A percentile compares a stretch with the other conserved stretches of the same genome.
Conservation (phyloP, 2,113 vertebrate genomes). For the Ranitomeya imitator region DNA sequence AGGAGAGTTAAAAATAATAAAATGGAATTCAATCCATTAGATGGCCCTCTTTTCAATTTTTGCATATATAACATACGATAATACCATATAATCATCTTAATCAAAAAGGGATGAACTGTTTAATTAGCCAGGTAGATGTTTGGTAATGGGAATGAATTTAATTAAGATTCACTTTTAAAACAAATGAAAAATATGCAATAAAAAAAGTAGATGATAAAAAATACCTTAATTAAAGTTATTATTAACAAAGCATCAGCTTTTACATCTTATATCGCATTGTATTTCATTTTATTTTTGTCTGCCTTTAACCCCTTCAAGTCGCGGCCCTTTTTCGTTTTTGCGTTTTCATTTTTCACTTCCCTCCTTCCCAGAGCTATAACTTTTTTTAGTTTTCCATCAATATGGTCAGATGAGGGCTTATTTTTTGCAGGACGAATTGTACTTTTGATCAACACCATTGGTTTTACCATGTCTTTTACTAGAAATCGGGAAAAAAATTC, state of each 20-base stretch:
- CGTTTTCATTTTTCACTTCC: too few species aligned
- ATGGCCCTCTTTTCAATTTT: background rate
- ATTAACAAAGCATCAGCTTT: constrained; percentile 30
- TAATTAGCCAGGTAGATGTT: constrained; percentile 40
- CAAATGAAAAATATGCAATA: constrained; percentile 45
- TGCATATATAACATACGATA: background rate
- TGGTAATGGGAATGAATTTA: background rate
- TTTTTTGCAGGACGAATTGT: too few species aligned
- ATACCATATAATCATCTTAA: constrained; percentile 14
- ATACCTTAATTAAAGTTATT: constrained; percentile 30
- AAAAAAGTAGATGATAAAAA: constrained; percentile 1
- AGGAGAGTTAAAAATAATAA: background rate
- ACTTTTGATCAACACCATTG: too few species aligned
- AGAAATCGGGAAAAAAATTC: too few species aligned
- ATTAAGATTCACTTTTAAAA: constrained; percentile 31
- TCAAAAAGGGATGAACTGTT: constrained; percentile 39
- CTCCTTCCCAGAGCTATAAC: too few species aligned
- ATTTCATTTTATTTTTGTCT: background rate
- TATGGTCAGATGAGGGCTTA: too few species aligned
- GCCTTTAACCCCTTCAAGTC: too few species aligned
- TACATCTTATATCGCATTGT: background rate
- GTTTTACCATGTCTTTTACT: too few species aligned
- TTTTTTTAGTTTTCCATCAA: too few species aligned
- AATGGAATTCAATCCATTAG: background rate
- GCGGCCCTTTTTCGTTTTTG: too few species aligned